These are phyloP conservation scores for Lonchura striata DNA, from an alignment of 2,113 vertebrate genomes.

Conservation along the genomic window DNA sequence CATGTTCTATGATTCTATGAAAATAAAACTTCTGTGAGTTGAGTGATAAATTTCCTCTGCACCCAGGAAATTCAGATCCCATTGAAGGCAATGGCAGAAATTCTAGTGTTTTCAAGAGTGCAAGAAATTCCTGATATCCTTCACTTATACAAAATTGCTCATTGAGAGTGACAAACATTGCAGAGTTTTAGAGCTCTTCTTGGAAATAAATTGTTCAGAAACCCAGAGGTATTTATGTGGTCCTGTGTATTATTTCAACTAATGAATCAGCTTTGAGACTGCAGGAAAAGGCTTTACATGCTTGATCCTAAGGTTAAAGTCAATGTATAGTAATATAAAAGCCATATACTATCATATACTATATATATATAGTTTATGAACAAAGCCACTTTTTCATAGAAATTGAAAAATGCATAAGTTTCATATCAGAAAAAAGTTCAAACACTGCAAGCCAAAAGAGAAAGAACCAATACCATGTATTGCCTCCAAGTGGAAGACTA, in stretches of 20 bases:
- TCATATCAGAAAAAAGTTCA: neutral
- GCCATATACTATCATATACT: neutral
- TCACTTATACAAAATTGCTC: neutral
- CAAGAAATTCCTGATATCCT: neutral
- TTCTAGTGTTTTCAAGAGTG: neutral
- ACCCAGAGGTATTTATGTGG: neutral
- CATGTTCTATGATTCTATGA: neutral
- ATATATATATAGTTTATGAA: neutral
- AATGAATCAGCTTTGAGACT: neutral
- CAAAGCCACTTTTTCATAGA: neutral
- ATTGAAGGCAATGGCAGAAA: neutral
- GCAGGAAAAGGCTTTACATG: neutral
- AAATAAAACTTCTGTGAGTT: neutral
- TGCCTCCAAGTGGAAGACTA: neutral
- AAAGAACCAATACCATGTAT: neutral
- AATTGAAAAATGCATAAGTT: neutral
- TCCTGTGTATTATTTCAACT: neutral
- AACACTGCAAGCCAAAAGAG: neutral
- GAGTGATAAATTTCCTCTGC: neutral
- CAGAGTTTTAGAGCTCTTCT: neutral
- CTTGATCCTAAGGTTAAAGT: neutral
- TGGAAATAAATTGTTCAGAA: neutral
- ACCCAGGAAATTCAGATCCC: neutral
- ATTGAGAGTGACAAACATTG: neutral
- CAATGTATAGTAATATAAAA: neutral